A percentile compares a stretch with the other conserved stretches of the same genome.
These are phyloP conservation scores for Chaenocephalus aceratus DNA, from an alignment of 2,113 vertebrate species.

Conservation along the genomic window DNA sequence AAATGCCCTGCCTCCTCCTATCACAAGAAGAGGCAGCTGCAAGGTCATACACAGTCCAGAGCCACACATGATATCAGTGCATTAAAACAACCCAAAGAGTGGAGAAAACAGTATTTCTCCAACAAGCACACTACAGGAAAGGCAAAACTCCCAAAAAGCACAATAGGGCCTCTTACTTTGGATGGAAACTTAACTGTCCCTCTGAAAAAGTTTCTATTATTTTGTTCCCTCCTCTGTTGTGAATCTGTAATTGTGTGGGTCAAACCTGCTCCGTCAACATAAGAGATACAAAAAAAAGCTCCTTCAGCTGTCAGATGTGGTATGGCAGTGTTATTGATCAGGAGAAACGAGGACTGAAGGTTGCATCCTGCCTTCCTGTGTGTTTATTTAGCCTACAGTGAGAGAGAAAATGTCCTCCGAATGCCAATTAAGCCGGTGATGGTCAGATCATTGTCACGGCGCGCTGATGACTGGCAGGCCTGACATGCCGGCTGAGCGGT, in stretches of 20 bases:
- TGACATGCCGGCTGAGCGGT: slow-evolving; percentile 46
- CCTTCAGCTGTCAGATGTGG: not conserved
- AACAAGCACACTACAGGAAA: no score
- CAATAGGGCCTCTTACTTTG: not conserved
- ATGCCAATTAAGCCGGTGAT: slow-evolving; percentile 60
- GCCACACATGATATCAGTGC: no score
- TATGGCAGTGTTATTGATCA: slow-evolving; percentile 48
- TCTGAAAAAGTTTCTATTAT: not conserved
- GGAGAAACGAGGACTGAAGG: slow-evolving; percentile 23
- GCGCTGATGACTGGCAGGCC: slow-evolving; percentile 62
- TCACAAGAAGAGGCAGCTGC: no score
- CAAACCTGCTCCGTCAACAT: not conserved
- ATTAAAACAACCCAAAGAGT: no score
- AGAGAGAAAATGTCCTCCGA: slow-evolving; percentile 38
- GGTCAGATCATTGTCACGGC: slow-evolving; percentile 64
- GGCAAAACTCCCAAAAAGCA: no score
- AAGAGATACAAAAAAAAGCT: not conserved
- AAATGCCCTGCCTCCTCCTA: no score
- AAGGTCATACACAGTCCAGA: no score
- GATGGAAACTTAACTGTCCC: not conserved
- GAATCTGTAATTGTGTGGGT: slow-evolving; percentile 3
- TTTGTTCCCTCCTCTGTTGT: not conserved
- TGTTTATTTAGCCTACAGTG: slow-evolving; percentile 53
- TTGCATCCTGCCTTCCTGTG: slow-evolving; percentile 34
- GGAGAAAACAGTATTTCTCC: no score